Conservation (phyloP, 2,888 invertebrate genomes). For the Luperina testacea region DNA sequence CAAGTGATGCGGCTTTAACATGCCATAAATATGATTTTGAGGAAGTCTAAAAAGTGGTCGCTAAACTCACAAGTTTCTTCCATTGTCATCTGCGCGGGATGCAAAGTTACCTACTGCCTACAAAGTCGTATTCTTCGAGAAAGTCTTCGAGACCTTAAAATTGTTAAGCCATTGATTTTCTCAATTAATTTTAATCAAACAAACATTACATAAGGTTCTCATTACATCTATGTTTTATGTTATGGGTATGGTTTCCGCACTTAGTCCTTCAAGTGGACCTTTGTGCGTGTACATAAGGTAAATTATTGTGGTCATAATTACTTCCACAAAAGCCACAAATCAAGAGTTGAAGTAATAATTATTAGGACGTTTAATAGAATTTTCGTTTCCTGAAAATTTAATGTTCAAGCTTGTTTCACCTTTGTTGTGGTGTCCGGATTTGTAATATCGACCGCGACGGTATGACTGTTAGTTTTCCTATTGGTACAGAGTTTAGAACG, state of each 20-base stretch:
- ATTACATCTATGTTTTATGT: no score
- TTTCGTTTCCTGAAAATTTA: conserved; percentile 18
- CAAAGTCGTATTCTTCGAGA: neutral
- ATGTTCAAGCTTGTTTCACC: neutral
- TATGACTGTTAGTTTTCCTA: conserved; percentile 26
- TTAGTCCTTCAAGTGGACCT: no score
- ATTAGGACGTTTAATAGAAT: neutral
- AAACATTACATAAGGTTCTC: neutral
- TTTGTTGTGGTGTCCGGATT: conserved; percentile 1
- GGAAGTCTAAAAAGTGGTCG: neutral
- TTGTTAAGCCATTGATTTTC: neutral
- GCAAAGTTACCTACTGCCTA: neutral
- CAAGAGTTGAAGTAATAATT: neutral
- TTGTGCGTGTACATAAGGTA: no score
- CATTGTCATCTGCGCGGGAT: neutral
- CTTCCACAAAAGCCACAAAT: conserved; percentile 3
- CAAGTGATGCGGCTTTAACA: neutral
- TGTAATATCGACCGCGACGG: neutral
- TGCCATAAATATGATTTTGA: conserved; percentile 1
- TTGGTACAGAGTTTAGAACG: conserved; percentile 22
- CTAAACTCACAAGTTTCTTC: conserved; percentile 2
- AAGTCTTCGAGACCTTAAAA: neutral
- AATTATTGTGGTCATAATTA: neutral
- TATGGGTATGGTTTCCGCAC: no score
- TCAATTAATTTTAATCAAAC: neutral